Base-by-base conservation (phyloP, 2,888 invertebrate species). In the Aporophyla lueneburgensis region DNA sequence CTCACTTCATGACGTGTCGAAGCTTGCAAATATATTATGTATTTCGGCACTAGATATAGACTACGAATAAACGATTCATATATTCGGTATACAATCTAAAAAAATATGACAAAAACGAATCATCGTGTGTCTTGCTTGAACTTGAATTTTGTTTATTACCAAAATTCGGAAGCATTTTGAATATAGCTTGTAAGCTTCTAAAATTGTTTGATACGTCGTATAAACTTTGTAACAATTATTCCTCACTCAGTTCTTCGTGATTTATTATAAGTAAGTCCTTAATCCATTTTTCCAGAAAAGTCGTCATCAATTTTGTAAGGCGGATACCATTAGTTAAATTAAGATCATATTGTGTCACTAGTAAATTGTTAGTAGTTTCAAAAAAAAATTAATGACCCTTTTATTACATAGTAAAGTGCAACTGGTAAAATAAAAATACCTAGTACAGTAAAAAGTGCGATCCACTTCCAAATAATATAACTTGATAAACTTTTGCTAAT, bases 391-490 rank as follows among this genome's bases (percentile, higher is more conserved):
- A 21, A 0, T 0, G 16, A 14, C 0, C 24, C 21, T 3, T 21
- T 54, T 7, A 1, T 16, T 16, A 7, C 6, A 33, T n/a, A n/a
- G 0, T 9, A 6, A n/a, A 16, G 21, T 5, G 0, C 5, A 16
- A 7, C 4, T 40, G n/a, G 16, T 0, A 61, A 19, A 61, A 21
- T 53, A 46, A 0, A 49, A 14, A 66, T 12, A 19, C 12, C 0
- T 12, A 9, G 0, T n/a, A 70, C 7, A 19, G 16, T 33, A 19
- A 49, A 5, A 19, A 66, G 5, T 49, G 67, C 49, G 9, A 74
- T 53, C 74, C 74, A 74, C 19, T 19, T 73, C 51, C 74, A 61
- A 27, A n/a, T n/a, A 16, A 61, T 43, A 40, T 46, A 46, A 53
- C 43, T 61, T 43, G 4, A 21, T 6, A 61, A 4, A 27, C 2